Evolutionary conservation across 1,140 invertebrate species (phyloP), one percentile per base, ranked within the genome.

Genomic region (Neotoxoptera formosana): DNA sequence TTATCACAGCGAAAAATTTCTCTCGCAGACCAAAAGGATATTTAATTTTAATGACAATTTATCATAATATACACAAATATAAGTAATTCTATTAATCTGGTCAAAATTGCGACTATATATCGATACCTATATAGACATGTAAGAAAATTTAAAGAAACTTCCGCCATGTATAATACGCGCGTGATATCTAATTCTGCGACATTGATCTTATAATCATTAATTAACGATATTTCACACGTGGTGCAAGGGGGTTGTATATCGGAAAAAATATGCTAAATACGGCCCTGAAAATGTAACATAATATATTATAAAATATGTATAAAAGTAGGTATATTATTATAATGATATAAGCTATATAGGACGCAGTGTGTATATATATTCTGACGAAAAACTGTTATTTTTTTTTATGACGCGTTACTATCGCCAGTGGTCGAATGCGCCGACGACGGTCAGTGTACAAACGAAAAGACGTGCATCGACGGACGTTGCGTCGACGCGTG

Each of bases 401-500:
- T 60, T 94, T 92, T 93, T 93, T 90, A 93, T 94, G 81, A 93
- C 91, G 45, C 53, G 76, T 45, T 88, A 17, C 41, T 76, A 76
- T 88, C 83, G 41, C 47, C 67, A 86, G 93, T 84, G 91, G 84
- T 94, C 93, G 97, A 98, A 96, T 99, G 98, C 96, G 97, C 97
- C 95, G 97, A 97, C 95, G 98, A 99, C 96, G 96, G 96, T 96
- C 98, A 98, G 96, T 99, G 98, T 96, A 97, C 98, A 94, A 97
- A 97, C 95, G 98, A 98, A 95, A 98, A 98, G 96, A 97, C 98
- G 95, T 99, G 98, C 96, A 97, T 98, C 95, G 97, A 97, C 95
- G 96, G 96, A 95, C 96, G 97, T 95, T 99, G 98, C 95, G 96
- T 98, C 95, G 98, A 99, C 96, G 98, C 98, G 94, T 99, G 98